Evolutionary conservation across 2,888 invertebrate species (phyloP).

Genomic region (Cerastoderma edule): DNA sequence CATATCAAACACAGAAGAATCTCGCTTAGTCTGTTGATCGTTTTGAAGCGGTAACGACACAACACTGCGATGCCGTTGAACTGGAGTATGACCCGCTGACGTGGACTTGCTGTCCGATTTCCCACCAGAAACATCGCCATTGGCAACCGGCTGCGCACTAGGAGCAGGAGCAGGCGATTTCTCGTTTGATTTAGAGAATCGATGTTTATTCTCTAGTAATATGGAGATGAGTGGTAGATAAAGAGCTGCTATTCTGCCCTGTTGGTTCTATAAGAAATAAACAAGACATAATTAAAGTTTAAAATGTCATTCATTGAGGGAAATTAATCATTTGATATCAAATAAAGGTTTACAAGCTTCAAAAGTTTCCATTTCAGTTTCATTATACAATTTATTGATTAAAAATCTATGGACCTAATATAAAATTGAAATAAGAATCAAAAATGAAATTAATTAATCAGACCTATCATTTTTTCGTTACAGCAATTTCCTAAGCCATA

Average conservation of each 20-base stretch:
- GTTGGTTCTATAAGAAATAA: constrained; percentile 86
- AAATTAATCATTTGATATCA: too few species aligned
- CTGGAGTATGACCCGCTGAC: constrained; percentile 48
- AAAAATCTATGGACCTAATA: too few species aligned
- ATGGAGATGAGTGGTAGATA: constrained; percentile 96
- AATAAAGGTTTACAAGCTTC: too few species aligned
- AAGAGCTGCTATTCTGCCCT: constrained; percentile 93
- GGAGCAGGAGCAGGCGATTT: constrained; percentile 44
- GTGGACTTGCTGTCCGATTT: constrained; percentile 38
- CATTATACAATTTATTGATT: too few species aligned
- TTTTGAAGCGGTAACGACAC: constrained; percentile 44
- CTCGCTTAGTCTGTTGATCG: constrained; percentile 54
- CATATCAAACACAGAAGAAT: constrained; percentile 76
- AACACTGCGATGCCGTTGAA: constrained; percentile 59
- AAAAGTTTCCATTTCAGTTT: too few species aligned
- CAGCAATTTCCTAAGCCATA: too few species aligned
- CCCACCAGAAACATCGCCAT: constrained; percentile 57
- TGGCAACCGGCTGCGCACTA: constrained; percentile 45
- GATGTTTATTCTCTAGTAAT: constrained; percentile 93
- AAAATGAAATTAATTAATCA: too few species aligned
- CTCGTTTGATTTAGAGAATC: constrained; percentile 85
- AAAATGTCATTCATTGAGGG: too few species aligned
- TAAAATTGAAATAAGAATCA: too few species aligned
- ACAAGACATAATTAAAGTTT: not conserved
- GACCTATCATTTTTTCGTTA: too few species aligned